Base-by-base conservation (phyloP, 2,888 invertebrate species). In the Mayetiola destructor region DNA sequence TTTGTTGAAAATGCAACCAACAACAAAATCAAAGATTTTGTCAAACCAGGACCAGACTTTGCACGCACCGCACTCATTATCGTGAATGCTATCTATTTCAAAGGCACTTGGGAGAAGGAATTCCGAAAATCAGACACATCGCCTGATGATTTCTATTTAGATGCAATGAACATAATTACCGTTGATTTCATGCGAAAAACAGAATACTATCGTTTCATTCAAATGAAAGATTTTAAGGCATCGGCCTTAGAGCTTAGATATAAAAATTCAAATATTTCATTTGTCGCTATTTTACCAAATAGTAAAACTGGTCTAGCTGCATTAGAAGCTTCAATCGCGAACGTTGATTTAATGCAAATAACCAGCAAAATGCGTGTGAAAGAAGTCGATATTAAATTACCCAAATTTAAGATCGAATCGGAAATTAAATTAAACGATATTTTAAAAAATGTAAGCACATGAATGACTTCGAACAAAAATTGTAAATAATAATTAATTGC, bases 1-100 rank as follows among this genome's bases (percentile, higher is more conserved):
- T 40, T 40, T 14, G 12, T 40, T 12, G 39, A 3, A 12, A 40
- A 6, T 5, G 23, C 20, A 21, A 40, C 21, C 20, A 40, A 21
- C 21, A 23, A 23, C 20, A 40, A 40, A 3, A 40, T 40, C 40
- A 21, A 40, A 40, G 10, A 40, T 12, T n/a, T 40, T 40, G 10
- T 40, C 8, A 6, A 3, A 3, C 21, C 20, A n/a, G 40, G n/a
- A 32, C 2, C 39, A 4, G 16, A 2, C 21, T 3, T 10, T 1
- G 86, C 87, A 1, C 75, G 81, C 56, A 70, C 88, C 58, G 81
- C n/a, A n/a, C n/a, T n/a, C n/a, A n/a, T 91, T 3, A 76, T 92
- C 5, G 79, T 89, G 2, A 92, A 90, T 67, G 90, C 90, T 0
- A 78, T 92, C 16, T 89, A 90, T 68, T 92, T 92, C 72, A 90